These are phyloP conservation scores for Sycobia sp. DNA, from an alignment of 1,140 invertebrate genomes.

Conservation along the genomic window DNA sequence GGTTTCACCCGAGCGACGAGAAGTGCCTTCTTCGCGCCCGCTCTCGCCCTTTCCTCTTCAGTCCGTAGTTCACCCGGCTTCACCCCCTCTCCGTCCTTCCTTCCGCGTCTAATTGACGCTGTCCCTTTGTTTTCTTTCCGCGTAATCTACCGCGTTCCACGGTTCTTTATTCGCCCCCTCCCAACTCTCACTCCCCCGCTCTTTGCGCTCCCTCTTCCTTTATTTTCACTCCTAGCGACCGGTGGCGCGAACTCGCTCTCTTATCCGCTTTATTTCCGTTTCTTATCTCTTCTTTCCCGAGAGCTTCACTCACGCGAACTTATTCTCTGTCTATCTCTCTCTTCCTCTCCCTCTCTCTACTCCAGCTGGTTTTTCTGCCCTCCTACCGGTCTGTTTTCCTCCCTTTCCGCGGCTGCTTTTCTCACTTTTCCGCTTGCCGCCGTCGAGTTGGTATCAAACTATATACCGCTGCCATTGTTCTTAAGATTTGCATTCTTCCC, in stretches of 20 bases:
- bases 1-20: background rate
- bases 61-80: too few relatives aligned
- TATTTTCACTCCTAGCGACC: background rate
- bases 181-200: too few relatives aligned
- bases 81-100: too few relatives aligned
- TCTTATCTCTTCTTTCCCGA: slow-evolving; percentile 6
- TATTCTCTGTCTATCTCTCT: background rate
- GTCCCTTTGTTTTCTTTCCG: slow-evolving; percentile 29
- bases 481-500: too few relatives aligned
- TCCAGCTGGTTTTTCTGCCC: background rate
- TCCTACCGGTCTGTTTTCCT: background rate
- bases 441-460: too few relatives aligned
- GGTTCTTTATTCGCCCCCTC: slow-evolving; percentile 18
- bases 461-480: too few relatives aligned
- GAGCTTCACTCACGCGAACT: slow-evolving; percentile 8
- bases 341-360: background rate
- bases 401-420: background rate
- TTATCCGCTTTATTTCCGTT: slow-evolving; percentile 22
- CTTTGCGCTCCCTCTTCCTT: background rate
- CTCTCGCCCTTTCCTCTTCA: too few relatives aligned
- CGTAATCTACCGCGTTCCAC: slow-evolving; percentile 7
- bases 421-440: background rate
- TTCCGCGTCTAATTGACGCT: slow-evolving; percentile 19
- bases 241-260: background rate
- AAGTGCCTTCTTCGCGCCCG: background rate